Evolutionary conservation across 2,797 vertebrate genomes (phyloP).

Genomic region (Muscicapa comitata): DNA sequence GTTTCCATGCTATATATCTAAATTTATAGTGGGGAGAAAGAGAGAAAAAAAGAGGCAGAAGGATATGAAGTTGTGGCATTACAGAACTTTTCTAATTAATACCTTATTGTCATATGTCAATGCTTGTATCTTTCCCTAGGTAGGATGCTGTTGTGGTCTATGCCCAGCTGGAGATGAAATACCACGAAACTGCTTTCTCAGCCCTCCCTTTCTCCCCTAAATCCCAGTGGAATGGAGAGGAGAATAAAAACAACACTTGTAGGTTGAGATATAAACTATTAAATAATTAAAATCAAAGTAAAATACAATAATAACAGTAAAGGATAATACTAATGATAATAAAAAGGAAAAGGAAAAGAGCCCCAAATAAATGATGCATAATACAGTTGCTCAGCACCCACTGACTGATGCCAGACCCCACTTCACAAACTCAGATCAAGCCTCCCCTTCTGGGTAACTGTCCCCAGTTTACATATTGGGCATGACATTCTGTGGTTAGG

Average conservation of each 20-base stretch:
- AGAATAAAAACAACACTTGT: neutral
- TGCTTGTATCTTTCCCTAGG: neutral
- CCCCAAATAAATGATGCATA: neutral
- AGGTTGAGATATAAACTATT: neutral
- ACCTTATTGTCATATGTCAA: neutral
- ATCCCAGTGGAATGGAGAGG: too few species aligned
- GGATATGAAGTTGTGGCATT: neutral
- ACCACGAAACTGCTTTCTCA: neutral
- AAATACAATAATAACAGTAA: neutral
- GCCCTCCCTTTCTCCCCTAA: neutral
- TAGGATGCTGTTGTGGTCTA: neutral
- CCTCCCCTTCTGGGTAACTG: fast-evolving
- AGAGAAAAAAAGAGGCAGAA: neutral
- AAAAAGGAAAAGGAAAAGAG: neutral
- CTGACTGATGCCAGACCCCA: neutral
- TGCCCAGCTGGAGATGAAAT: neutral
- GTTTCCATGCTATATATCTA: neutral
- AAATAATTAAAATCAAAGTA: neutral
- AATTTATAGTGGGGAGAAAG: neutral
- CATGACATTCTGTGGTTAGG: neutral
- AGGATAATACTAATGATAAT: neutral
- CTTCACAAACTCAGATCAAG: neutral
- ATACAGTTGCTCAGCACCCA: too few species aligned
- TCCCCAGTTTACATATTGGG: too few species aligned
- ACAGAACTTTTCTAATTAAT: neutral